Base-by-base conservation (phyloP, 1,140 invertebrate genomes). In the Pseudomyrmex gracilis region DNA sequence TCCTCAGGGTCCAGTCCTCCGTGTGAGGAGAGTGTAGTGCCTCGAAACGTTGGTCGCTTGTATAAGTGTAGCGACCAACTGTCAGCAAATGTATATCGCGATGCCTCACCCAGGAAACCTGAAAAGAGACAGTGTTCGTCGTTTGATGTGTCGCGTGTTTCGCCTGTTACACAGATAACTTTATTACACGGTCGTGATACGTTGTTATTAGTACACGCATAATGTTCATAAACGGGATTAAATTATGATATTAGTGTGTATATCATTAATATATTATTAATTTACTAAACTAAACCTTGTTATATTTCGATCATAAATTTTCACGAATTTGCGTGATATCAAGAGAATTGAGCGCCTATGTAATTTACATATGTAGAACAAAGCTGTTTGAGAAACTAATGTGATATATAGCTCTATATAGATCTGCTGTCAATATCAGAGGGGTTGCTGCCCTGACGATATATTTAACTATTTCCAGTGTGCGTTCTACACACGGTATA, bases 61-160 rank as follows among this genome's bases (percentile, higher is more conserved):
- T 95, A 85, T 96, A 96, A 0, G 95, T 96, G 83, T 95, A 95
- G 68, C 94, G 91, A 51, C 95, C 95, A 9, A 96, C 95, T 3
- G 95, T 96, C 57, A 96, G 89, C 58, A 96, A 90, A 84, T 95
- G 95, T 89, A 91, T 95, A 88, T 90, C 95, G 82, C 88, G 93
- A 82, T 95, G 94, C 78, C 95, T 93, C 13, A 96, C 94, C 95
- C 95, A 96, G n/a, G 95, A 95, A 55, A 96, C 95, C 95, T 96
- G 85, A 20, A 87, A 60, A 85, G 70, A 66, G 1, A 34, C 9
- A 17, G n/a, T 9, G 3, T 60, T 34, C 9, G 15, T 78, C 7
- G n/a, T 68, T 67, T 22, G 17, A 7, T 57, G 8, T 43, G 47
- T 2, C 1, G 17, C 17, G 34, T 34, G 34, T 34, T 34, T 34